A percentile compares a stretch with the other conserved stretches of the same genome.
phyloP scores from a whole-genome alignment of 2,113 vertebrate species.

The Grantiella picta region DNA sequence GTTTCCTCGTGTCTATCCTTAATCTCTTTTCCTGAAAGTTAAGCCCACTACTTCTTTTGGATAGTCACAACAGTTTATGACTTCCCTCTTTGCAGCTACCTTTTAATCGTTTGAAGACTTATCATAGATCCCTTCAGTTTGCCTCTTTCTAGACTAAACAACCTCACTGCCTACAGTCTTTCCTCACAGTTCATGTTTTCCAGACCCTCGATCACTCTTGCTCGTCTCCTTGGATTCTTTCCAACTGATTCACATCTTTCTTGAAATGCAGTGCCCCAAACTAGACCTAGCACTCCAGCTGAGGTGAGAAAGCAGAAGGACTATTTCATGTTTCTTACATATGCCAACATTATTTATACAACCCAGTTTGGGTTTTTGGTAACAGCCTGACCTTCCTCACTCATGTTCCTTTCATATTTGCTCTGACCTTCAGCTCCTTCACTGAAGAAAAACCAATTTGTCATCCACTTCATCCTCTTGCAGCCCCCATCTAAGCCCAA shows the following conservation, averaged over 20 bases:
- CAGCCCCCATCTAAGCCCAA: not conserved
- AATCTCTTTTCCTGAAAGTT: conserved; percentile 19
- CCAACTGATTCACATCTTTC: not conserved
- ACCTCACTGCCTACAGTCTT: not conserved
- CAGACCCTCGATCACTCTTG: not conserved
- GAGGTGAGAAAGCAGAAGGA: not conserved
- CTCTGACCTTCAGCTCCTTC: not conserved
- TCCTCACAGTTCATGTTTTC: not conserved
- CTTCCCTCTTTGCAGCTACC: conserved; percentile 6
- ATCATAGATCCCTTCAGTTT: not conserved
- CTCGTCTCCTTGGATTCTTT: not conserved
- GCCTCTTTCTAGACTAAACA: conserved; percentile 49
- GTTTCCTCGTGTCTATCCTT: not conserved
- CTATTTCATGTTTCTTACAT: not conserved
- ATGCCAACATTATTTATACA: conserved; percentile 4
- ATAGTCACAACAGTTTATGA: not conserved
- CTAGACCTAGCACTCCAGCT: not conserved
- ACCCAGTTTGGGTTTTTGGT: not conserved
- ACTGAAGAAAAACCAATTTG: not conserved
- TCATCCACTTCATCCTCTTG: not conserved
- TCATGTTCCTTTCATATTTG: not conserved
- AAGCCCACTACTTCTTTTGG: not conserved
- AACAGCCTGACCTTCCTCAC: not conserved
- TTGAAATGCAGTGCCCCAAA: not conserved
- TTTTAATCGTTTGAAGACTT: conserved; percentile 31